phyloP scores from a whole-genome alignment of 1,140 invertebrate species.

The Drosophila littoralis region DNA sequence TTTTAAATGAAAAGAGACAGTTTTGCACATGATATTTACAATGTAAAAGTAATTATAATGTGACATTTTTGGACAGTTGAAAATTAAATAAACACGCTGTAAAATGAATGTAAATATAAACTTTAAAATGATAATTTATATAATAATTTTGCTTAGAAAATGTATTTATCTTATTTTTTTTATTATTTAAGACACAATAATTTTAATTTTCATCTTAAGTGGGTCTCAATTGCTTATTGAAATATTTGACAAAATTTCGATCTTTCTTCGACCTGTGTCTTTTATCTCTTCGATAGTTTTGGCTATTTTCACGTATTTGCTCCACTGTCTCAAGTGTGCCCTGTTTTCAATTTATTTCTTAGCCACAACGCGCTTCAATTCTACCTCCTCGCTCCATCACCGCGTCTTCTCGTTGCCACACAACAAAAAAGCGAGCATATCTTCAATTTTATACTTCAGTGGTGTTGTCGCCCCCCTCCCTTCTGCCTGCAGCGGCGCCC shows the following conservation, averaged over 20 bases:
- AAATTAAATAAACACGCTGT: too few relatives aligned
- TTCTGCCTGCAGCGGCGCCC: conserved; percentile 13
- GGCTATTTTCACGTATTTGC: conserved; percentile 1
- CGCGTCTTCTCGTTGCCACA: conserved; percentile 21
- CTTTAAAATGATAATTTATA: too few relatives aligned
- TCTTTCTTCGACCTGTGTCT: too few relatives aligned
- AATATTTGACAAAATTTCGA: too few relatives aligned
- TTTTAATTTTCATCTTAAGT: too few relatives aligned
- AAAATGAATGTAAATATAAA: too few relatives aligned
- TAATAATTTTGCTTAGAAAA: too few relatives aligned
- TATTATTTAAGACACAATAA: too few relatives aligned
- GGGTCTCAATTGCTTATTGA: too few relatives aligned
- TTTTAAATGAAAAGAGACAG: background rate
- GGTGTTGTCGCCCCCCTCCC: conserved; percentile 33
- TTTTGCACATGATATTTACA: background rate
- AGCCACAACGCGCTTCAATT: conserved; percentile 74
- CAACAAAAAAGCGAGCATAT: conserved; percentile 49
- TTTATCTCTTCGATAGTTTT: conserved; percentile 5
- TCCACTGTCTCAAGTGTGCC: conserved; percentile 54
- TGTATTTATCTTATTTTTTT: too few relatives aligned
- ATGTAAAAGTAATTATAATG: too few relatives aligned
- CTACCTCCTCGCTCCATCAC: conserved; percentile 31
- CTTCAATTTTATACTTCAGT: conserved; percentile 69
- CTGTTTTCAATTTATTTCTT: conserved; percentile 63
- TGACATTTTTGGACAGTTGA: too few relatives aligned